Evolutionary conservation across 2,113 vertebrate genomes (phyloP).

Genomic region (Rhinoderma darwinii): DNA sequence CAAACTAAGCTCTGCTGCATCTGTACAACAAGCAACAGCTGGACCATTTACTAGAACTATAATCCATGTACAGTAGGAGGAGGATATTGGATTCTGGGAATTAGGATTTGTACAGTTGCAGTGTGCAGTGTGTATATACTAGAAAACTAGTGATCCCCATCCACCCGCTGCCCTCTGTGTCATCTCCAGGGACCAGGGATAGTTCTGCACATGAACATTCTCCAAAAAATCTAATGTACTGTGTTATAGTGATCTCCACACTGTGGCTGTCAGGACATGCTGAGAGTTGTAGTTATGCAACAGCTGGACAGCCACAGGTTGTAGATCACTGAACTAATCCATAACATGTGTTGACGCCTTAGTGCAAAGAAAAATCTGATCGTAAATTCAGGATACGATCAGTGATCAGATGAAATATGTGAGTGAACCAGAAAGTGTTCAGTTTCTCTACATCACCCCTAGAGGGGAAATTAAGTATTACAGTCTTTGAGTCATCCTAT

Average conservation of each 20-base stretch:
- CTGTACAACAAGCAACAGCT: slow-evolving; percentile 8
- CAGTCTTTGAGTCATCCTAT: too few relatives aligned
- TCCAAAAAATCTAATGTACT: not conserved
- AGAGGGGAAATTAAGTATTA: too few relatives aligned
- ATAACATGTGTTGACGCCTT: too few relatives aligned
- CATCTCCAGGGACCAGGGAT: not conserved
- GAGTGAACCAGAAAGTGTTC: too few relatives aligned
- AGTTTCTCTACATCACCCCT: too few relatives aligned
- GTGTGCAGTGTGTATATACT: not conserved
- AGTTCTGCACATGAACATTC: too few relatives aligned
- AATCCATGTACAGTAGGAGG: not conserved
- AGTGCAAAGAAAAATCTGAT: too few relatives aligned
- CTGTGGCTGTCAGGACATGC: not conserved
- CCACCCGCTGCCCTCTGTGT: not conserved
- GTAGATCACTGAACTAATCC: too few relatives aligned
- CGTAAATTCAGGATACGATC: too few relatives aligned
- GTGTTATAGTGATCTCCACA: not conserved
- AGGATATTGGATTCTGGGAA: not conserved
- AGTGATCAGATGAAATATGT: too few relatives aligned
- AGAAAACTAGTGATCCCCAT: not conserved
- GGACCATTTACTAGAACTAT: not conserved
- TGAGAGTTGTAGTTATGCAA: too few relatives aligned
- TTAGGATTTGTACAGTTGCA: not conserved
- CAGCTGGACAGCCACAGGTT: not conserved
- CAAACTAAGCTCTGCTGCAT: slow-evolving; percentile 16